Conservation (phyloP, 1,140 invertebrate genomes). For the Ridgeia piscesae region DNA sequence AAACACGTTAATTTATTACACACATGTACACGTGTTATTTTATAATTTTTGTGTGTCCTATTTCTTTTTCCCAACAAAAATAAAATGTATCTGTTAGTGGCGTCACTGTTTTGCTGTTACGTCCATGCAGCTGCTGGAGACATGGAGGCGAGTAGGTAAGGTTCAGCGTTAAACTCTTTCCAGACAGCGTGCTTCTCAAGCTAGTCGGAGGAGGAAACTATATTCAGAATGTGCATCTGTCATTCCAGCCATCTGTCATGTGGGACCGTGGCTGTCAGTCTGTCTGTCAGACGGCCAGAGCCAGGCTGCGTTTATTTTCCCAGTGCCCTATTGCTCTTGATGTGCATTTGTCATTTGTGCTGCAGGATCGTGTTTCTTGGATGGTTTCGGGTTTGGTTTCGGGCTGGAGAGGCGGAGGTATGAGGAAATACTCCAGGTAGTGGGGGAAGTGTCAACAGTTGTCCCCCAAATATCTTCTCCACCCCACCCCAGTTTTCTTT, state of each 20-base stretch:
- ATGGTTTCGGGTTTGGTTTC: background rate
- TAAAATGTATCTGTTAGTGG: too few relatives aligned
- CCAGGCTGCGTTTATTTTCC: background rate
- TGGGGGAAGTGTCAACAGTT: background rate
- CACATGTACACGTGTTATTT: too few relatives aligned
- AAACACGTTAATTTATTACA: too few relatives aligned
- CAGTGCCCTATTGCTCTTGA: background rate
- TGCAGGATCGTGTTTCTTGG: background rate
- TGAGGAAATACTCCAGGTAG: background rate
- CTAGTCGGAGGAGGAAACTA: background rate
- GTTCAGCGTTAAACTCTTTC: background rate
- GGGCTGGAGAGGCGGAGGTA: background rate
- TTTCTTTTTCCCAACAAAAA: too few relatives aligned
- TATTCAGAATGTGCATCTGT: conserved; percentile 5
- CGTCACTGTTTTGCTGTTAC: too few relatives aligned
- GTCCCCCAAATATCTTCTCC: too few relatives aligned
- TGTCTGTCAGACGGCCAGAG: background rate
- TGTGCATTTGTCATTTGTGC: background rate
- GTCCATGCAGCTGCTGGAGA: background rate
- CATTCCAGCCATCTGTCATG: background rate
- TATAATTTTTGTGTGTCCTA: too few relatives aligned
- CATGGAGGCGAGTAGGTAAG: background rate
- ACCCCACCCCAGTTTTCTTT: background rate
- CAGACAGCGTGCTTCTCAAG: background rate
- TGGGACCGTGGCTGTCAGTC: too few relatives aligned